These are phyloP conservation scores for Caenorhabditis sulstoni DNA, from an alignment of 2,888 invertebrate genomes.

Conservation along the genomic window DNA sequence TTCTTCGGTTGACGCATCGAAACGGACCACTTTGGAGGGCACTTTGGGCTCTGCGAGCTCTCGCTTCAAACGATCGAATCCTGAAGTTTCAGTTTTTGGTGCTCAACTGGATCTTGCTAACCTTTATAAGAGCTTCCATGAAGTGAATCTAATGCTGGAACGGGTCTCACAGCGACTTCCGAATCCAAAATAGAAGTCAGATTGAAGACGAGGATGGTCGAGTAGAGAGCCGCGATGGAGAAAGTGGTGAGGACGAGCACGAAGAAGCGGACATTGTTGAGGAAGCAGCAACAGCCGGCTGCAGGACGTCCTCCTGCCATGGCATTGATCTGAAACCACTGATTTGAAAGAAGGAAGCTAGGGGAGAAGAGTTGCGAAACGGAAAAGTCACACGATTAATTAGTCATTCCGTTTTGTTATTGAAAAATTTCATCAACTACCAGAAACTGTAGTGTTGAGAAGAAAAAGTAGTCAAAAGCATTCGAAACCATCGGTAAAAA, in stretches of 20 bases:
- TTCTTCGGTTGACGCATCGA: conserved; percentile 36
- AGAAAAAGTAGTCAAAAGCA: no score
- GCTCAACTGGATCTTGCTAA: not conserved
- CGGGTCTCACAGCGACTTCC: conserved; percentile 46
- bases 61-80: conserved; percentile 34
- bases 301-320: conserved; percentile 57
- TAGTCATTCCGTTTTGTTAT: not conserved
- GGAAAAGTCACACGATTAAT: not conserved
- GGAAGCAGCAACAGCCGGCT: conserved; percentile 69
- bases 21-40: conserved; percentile 48
- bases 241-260: conserved; percentile 67
- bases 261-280: conserved; percentile 68
- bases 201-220: conserved; percentile 72
- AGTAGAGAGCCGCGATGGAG: conserved; percentile 65
- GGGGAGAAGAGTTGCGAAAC: not conserved
- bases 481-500: no score
- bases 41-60: conserved; percentile 9
- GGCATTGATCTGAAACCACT: conserved; percentile 36
- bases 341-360: not conserved
- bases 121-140: conserved; percentile 55
- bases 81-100: not conserved
- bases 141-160: conserved; percentile 52
- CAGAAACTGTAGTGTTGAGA: no score
- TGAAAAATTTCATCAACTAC: not conserved
- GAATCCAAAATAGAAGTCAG: conserved; percentile 68